phyloP scores from a whole-genome alignment of 2,797 vertebrate genomes.

The Hemitrygon akajei region DNA sequence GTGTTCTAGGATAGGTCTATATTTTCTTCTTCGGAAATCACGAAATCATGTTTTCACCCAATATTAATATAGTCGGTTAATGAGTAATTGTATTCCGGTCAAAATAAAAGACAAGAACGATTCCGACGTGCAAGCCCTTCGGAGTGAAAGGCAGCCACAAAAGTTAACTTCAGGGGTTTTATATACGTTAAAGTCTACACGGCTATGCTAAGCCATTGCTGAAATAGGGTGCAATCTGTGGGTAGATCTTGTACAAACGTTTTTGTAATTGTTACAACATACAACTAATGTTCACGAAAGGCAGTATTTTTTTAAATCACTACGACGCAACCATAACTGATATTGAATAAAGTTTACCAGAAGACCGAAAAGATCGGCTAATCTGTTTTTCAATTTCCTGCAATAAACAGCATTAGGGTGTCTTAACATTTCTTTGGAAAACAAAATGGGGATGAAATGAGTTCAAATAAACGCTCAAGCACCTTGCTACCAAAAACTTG shows the following conservation, averaged over 20 bases:
- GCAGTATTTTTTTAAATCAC: not conserved
- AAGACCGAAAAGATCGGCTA: not conserved
- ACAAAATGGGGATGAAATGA: not conserved
- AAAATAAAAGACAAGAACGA: not conserved
- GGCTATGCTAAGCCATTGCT: not conserved
- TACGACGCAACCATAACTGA: not conserved
- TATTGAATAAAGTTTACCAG: not conserved
- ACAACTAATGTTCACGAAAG: not conserved
- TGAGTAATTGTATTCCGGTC: not conserved
- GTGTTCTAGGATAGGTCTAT: not conserved
- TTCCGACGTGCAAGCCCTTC: not conserved
- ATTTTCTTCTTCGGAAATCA: not conserved
- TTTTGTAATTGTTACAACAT: too few relatives aligned
- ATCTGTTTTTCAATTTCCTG: not conserved
- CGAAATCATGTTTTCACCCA: not conserved
- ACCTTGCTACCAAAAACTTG: slow-evolving; percentile 27
- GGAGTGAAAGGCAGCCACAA: not conserved
- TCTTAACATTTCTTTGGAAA: not conserved
- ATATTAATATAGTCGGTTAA: not conserved
- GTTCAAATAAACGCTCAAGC: not conserved
- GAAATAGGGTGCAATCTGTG: too few relatives aligned
- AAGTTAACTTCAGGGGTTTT: not conserved
- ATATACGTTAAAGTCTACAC: not conserved
- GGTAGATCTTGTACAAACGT: too few relatives aligned
- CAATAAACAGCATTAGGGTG: not conserved